Conservation (phyloP, 37 sponge, comb jelly and placozoan genomes). For the Dysidea cf. avara region DNA sequence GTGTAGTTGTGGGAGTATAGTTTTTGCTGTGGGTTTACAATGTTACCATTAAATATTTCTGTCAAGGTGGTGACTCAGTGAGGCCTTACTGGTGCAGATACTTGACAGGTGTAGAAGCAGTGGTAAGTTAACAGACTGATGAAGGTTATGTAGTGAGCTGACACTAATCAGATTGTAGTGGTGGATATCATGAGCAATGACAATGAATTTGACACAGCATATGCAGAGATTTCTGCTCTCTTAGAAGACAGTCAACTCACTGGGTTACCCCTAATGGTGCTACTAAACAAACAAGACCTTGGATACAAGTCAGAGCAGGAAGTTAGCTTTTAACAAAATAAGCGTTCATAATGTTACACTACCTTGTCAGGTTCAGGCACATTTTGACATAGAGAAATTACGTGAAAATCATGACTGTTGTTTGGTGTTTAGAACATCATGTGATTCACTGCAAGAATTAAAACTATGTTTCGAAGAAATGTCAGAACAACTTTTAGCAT, state of each 20-base stretch:
- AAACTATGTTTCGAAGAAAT: too few relatives aligned
- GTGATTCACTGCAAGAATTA: too few relatives aligned
- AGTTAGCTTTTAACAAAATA: too few relatives aligned
- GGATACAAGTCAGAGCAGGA: too few relatives aligned
- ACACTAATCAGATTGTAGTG: conserved; percentile 67
- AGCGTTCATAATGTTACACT: too few relatives aligned
- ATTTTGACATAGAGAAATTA: too few relatives aligned
- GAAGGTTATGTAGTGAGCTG: background rate
- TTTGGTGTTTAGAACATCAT: too few relatives aligned
- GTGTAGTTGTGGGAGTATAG: too few relatives aligned
- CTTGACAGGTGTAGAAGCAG: background rate
- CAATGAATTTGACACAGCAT: background rate
- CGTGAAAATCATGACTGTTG: too few relatives aligned
- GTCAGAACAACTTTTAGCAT: too few relatives aligned
- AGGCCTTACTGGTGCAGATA: conserved; percentile 63
- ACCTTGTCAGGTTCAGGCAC: too few relatives aligned
- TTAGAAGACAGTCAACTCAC: conserved; percentile 13
- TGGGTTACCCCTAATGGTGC: conserved; percentile 59
- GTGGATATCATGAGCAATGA: conserved; percentile 40
- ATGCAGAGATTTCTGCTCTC: background rate
- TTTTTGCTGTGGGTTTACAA: background rate
- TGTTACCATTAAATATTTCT: background rate
- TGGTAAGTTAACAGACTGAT: conserved; percentile 16
- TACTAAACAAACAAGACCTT: conserved; percentile 68
- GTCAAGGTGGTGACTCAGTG: conserved; percentile 35